These are phyloP conservation scores for Rhinopomastus cyanomelas DNA, from an alignment of 2,113 vertebrate species.

Conservation along the genomic window DNA sequence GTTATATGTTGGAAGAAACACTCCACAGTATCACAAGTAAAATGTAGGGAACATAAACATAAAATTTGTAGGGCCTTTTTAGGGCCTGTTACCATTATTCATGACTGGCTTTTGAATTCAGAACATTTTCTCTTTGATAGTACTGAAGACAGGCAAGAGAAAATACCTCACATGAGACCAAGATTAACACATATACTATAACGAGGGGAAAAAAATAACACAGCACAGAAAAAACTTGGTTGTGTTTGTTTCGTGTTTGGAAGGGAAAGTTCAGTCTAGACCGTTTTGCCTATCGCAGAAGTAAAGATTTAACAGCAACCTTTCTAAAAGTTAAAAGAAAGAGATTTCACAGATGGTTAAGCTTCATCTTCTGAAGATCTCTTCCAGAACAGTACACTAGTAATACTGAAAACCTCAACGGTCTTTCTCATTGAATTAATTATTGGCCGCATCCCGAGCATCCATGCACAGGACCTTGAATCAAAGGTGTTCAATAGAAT, in stretches of 20 bases:
- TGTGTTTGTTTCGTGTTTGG: not conserved
- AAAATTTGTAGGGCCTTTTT: not conserved
- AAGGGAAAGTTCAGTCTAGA: not conserved
- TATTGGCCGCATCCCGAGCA: conserved; percentile 17
- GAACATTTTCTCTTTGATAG: not conserved
- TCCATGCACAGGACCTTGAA: not conserved
- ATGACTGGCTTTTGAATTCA: not conserved
- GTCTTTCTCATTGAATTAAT: conserved; percentile 9
- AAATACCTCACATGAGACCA: not conserved
- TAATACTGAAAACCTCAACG: not conserved
- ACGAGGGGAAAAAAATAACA: rapidly evolving
- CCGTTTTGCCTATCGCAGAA: not conserved
- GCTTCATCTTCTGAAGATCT: conserved; percentile 7
- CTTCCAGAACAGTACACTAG: conserved; percentile 10
- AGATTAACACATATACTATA: not conserved
- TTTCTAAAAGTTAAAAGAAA: conserved; percentile 18
- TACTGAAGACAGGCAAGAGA: not conserved
- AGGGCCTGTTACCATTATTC: not conserved
- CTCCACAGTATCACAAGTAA: not conserved
- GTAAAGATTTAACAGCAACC: conserved; percentile 3
- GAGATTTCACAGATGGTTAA: conserved; percentile 29
- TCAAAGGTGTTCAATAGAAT: not conserved
- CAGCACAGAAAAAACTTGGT: not conserved
- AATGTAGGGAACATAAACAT: not conserved
- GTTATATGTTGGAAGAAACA: not conserved